Evolutionary conservation across 2,113 vertebrate species (phyloP).

Genomic region (Suncus etruscus): DNA sequence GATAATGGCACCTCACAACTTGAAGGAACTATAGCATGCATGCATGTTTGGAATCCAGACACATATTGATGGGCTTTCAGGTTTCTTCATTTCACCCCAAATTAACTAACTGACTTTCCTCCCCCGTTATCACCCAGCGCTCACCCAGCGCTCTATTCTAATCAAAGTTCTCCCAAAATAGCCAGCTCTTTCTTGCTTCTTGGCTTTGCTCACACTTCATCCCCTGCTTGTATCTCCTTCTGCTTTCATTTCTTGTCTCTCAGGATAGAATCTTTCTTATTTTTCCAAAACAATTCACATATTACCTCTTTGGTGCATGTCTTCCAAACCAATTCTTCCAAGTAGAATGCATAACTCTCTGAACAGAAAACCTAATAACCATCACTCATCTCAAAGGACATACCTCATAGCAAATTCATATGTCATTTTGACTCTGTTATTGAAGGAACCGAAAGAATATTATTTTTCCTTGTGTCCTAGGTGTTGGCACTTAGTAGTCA

Average conservation of each 20-base stretch:
- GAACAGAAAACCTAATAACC: not conserved
- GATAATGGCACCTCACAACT: not conserved
- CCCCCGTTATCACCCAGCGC: constrained; percentile 66
- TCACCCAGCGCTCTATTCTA: constrained; percentile 73
- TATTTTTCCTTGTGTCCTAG: not conserved
- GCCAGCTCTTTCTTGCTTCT: constrained; percentile 72
- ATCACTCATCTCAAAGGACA: not conserved
- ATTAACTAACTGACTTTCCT: constrained; percentile 57
- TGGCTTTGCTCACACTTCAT: constrained; percentile 73
- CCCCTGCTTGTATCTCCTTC: constrained; percentile 75
- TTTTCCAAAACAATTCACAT: constrained; percentile 40
- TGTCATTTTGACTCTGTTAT: not conserved
- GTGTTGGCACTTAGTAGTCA: not conserved
- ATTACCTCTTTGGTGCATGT: not conserved
- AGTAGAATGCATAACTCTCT: not conserved
- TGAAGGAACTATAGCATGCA: not conserved
- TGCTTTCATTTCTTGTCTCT: constrained; percentile 58
- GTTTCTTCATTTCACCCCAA: constrained; percentile 50
- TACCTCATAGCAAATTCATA: not conserved
- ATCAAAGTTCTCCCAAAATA: constrained; percentile 81
- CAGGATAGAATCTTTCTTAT: constrained; percentile 33
- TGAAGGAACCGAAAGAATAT: not conserved
- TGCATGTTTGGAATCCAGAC: not conserved
- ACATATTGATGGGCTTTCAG: not conserved
- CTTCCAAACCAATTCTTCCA: not conserved